These are phyloP conservation scores for Anastrepha ludens DNA, from an alignment of 1,140 invertebrate genomes.

Conservation along the genomic window DNA sequence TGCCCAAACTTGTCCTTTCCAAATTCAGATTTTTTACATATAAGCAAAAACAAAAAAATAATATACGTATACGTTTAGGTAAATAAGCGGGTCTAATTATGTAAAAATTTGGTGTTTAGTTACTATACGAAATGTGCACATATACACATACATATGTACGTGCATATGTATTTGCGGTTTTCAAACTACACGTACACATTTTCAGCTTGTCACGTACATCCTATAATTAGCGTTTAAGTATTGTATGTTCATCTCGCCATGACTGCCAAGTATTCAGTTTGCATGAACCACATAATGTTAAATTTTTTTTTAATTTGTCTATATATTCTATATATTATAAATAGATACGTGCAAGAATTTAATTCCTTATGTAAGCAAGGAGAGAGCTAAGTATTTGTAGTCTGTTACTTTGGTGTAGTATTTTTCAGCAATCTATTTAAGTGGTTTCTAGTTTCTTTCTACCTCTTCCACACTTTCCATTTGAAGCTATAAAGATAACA, in stretches of 20 bases:
- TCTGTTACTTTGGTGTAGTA: neutral
- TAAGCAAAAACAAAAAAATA: neutral
- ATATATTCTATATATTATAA: neutral
- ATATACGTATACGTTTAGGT: neutral
- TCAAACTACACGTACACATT: neutral
- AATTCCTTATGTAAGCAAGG: conserved; percentile 17
- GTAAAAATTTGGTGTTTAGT: conserved; percentile 27
- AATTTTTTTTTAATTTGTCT: neutral
- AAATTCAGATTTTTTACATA: neutral
- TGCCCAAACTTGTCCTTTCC: conserved; percentile 48
- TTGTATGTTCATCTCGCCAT: conserved; percentile 33
- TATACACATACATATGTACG: neutral
- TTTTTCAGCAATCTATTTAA: neutral
- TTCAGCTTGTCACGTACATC: neutral
- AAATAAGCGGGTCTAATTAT: neutral
- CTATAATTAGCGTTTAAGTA: neutral
- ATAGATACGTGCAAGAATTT: neutral
- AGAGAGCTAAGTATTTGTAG: neutral
- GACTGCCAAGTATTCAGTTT: conserved; percentile 38
- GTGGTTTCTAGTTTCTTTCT: conserved; percentile 6
- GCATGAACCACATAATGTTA: neutral
- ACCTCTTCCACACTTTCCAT: conserved; percentile 21
- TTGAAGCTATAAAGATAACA: neutral
- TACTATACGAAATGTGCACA: neutral
- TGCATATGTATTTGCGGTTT: neutral